Evolutionary conservation across 2,797 vertebrate genomes (phyloP).

Genomic region (Acipenser oxyrinchus): DNA sequence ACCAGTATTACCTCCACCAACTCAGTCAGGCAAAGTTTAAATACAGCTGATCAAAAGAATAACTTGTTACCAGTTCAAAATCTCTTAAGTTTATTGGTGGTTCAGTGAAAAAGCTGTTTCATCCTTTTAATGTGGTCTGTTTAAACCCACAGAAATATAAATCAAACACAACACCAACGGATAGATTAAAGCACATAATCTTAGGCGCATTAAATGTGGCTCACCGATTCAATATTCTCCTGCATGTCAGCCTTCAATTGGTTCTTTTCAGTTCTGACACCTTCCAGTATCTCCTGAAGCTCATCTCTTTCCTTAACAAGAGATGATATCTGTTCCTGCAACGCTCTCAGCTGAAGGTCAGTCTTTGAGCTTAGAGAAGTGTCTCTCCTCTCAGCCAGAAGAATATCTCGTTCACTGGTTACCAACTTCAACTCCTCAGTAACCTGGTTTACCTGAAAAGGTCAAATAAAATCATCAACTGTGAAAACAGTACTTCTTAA

Average conservation of each 20-base stretch:
- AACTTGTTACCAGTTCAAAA: too few species aligned
- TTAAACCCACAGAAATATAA: too few species aligned
- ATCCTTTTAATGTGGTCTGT: too few species aligned
- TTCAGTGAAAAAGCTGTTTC: too few species aligned
- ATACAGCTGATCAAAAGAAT: too few species aligned
- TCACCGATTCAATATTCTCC: conserved; percentile 46
- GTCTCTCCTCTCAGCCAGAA: conserved; percentile 18
- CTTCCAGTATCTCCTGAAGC: conserved; percentile 48
- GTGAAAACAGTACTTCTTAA: too few species aligned
- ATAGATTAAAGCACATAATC: neutral
- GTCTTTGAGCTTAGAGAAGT: conserved; percentile 16
- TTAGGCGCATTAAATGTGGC: too few species aligned
- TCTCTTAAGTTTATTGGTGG: too few species aligned
- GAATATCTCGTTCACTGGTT: conserved; percentile 26
- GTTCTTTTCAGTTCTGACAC: conserved; percentile 42
- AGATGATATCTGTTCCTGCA: conserved; percentile 35
- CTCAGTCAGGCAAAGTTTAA: too few species aligned
- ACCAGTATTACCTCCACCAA: too few species aligned
- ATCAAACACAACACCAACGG: neutral
- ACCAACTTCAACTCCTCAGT: conserved; percentile 25
- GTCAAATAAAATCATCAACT: neutral
- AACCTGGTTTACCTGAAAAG: conserved; percentile 9
- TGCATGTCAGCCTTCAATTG: conserved; percentile 44
- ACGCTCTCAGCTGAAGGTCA: conserved; percentile 27
- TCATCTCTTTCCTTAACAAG: conserved; percentile 59